Evolutionary conservation across 2,113 vertebrate species (phyloP).

Genomic region (Labeo rohita): DNA sequence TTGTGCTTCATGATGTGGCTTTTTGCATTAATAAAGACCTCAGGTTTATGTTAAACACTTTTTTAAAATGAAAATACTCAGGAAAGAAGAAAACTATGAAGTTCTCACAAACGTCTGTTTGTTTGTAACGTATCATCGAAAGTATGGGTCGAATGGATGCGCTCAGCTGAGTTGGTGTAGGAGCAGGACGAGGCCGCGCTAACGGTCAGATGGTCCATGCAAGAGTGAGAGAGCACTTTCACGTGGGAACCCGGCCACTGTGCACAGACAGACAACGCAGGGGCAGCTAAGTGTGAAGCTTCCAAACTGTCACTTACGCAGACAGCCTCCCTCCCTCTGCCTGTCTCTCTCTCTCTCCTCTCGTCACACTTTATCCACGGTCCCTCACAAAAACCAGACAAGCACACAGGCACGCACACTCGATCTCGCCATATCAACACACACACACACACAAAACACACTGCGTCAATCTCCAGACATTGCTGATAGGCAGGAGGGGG

Average conservation of each 20-base stretch:
- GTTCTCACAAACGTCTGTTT: background rate
- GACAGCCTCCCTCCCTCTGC: slow-evolving; percentile 56
- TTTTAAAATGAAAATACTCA: background rate
- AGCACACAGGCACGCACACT: slow-evolving; percentile 60
- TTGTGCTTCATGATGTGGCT: background rate
- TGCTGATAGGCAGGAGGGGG: slow-evolving; percentile 46
- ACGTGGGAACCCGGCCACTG: slow-evolving; percentile 76
- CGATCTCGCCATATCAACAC: slow-evolving; percentile 48
- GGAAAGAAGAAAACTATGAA: slow-evolving; percentile 1
- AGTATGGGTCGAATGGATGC: background rate
- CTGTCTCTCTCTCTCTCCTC: slow-evolving; percentile 50
- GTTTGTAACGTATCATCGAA: background rate
- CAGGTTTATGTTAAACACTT: background rate
- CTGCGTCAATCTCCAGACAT: slow-evolving; percentile 70
- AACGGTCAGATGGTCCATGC: slow-evolving; percentile 67
- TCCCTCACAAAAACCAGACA: slow-evolving; percentile 69
- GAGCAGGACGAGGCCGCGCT: slow-evolving; percentile 58
- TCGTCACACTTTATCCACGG: slow-evolving; percentile 56
- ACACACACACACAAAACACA: slow-evolving; percentile 62
- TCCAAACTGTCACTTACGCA: slow-evolving; percentile 74
- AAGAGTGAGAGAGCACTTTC: slow-evolving; percentile 74
- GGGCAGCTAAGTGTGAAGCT: slow-evolving; percentile 77
- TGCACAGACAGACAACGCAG: slow-evolving; percentile 69
- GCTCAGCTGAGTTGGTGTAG: background rate
- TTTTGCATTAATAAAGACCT: background rate